Evolutionary conservation across 2,888 invertebrate genomes (phyloP).

Genomic region (Nemapogon koenigi): DNA sequence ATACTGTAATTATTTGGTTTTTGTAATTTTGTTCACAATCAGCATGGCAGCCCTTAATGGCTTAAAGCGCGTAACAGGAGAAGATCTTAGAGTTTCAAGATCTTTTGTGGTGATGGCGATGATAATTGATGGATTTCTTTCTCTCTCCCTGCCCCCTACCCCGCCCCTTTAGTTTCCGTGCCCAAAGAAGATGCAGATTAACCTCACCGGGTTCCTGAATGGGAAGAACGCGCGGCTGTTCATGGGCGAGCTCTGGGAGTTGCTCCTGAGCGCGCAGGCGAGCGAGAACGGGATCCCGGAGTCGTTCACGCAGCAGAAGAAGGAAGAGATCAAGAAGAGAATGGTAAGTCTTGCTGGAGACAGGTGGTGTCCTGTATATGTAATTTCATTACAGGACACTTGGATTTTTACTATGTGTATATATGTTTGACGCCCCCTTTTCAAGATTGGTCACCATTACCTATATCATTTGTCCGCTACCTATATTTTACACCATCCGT

Average conservation of each 20-base stretch:
- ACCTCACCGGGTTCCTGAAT: constrained; percentile 98
- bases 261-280: constrained; percentile 93
- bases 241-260: constrained; percentile 97
- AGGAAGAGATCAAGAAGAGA: constrained; percentile 92
- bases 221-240: constrained; percentile 97
- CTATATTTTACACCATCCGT: too few species aligned
- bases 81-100: too few species aligned
- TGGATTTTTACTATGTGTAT: too few species aligned
- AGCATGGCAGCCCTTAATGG: constrained; percentile 6
- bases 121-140: constrained; percentile 34
- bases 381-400: too few species aligned
- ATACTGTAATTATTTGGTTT: not conserved
- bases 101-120: too few species aligned
- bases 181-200: constrained; percentile 99
- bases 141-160: constrained; percentile 49
- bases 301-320: constrained; percentile 92
- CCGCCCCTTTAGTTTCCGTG: constrained; percentile 83
- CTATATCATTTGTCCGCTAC: too few species aligned
- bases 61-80: too few species aligned
- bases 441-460: too few species aligned
- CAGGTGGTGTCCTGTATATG: too few species aligned
- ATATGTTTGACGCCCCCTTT: too few species aligned
- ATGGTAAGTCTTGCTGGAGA: too few species aligned
- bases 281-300: constrained; percentile 96
- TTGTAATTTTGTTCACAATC: not conserved